These are phyloP conservation scores for Malaclemys terrapin DNA, from an alignment of 2,113 vertebrate species.

Conservation along the genomic window DNA sequence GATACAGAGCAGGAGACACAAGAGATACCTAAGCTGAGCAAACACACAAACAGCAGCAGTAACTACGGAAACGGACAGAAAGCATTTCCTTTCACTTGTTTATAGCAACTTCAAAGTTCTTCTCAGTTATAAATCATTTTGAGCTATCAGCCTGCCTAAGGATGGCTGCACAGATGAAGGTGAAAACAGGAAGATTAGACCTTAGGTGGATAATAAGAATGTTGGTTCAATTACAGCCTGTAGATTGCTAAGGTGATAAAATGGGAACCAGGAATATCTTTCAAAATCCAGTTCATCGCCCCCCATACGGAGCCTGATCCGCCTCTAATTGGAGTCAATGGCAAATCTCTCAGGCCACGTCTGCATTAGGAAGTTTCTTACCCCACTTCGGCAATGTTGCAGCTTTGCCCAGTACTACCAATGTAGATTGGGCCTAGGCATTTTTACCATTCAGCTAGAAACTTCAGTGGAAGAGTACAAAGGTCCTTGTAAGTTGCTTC, in stretches of 20 bases:
- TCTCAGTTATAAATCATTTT: constrained; percentile 61
- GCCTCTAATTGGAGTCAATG: neutral
- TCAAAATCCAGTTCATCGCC: neutral
- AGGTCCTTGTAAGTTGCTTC: neutral
- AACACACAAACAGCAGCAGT: neutral
- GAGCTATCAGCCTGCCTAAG: constrained; percentile 45
- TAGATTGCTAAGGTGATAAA: constrained; percentile 49
- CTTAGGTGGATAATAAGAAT: constrained; percentile 63
- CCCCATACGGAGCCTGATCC: neutral
- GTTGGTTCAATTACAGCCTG: constrained; percentile 55
- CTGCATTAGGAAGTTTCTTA: neutral
- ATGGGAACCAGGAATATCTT: constrained; percentile 30
- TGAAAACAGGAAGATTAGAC: constrained; percentile 65
- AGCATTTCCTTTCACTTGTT: constrained; percentile 23
- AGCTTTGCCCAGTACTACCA: neutral
- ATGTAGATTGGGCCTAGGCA: constrained; percentile 30
- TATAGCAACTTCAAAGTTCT: constrained; percentile 65
- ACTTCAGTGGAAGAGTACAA: neutral
- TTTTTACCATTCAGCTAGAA: constrained; percentile 19
- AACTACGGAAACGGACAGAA: constrained; percentile 12
- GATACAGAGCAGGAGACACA: neutral
- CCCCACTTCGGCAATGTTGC: neutral
- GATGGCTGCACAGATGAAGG: constrained; percentile 66
- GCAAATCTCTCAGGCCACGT: neutral
- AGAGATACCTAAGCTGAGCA: neutral